Percentiles rank a stretch among this genome's conserved stretches.
Evolutionary conservation across 2,113 vertebrate genomes (phyloP).

Genomic region (Thinocorus orbignyianus): DNA sequence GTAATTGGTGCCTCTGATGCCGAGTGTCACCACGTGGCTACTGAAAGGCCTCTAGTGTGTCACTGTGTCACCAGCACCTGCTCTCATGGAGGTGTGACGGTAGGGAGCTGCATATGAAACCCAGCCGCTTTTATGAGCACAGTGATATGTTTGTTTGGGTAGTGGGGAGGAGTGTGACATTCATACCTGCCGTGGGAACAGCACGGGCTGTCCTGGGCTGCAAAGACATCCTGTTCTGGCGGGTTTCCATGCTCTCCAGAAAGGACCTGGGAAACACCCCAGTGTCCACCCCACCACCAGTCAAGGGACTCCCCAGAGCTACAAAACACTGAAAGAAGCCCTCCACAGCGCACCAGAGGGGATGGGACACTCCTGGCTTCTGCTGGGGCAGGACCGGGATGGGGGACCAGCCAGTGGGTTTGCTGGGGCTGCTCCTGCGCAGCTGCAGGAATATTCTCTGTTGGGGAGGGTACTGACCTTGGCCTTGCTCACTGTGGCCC

Average conservation of each 20-base stretch:
- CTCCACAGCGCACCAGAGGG: too few relatives aligned
- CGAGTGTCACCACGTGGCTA: fast-evolving
- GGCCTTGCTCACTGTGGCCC: neutral
- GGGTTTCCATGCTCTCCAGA: fast-evolving
- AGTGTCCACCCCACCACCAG: neutral
- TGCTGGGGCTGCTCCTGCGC: neutral
- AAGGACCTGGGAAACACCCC: neutral
- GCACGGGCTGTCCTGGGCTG: neutral
- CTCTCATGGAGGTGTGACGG: neutral
- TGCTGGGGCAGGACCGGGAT: neutral
- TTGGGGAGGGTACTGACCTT: fast-evolving
- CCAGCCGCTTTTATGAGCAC: fast-evolving
- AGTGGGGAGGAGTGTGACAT: neutral
- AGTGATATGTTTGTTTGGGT: neutral
- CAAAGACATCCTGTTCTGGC: neutral
- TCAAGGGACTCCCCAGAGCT: neutral
- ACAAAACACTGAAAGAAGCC: neutral
- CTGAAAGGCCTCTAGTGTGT: neutral
- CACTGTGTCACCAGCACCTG: neutral
- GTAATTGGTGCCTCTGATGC: neutral
- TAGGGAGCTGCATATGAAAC: neutral
- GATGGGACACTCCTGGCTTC: fast-evolving
- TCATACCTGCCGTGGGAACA: neutral
- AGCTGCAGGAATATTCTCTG: neutral
- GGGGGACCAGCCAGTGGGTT: neutral